Evolutionary conservation across 2,113 vertebrate species (phyloP).

Genomic region (Seriola dumerili): DNA sequence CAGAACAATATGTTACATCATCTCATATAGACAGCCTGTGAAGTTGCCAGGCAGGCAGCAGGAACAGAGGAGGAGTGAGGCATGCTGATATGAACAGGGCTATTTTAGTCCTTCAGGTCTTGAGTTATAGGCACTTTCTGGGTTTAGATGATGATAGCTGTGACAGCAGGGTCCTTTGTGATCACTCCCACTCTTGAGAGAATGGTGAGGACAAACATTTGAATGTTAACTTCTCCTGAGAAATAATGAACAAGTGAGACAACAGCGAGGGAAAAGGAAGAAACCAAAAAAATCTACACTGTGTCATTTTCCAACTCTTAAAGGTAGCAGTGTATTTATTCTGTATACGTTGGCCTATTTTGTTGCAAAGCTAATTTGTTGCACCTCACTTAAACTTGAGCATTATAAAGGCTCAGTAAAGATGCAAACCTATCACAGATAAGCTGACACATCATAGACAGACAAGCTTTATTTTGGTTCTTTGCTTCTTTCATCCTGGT

Average conservation of each 20-base stretch:
- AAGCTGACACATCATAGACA: no score
- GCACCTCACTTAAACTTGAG: background rate
- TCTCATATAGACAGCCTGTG: conserved; percentile 52
- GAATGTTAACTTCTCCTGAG: conserved; percentile 20
- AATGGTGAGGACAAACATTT: conserved; percentile 45
- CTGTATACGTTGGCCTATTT: background rate
- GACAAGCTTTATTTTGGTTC: no score
- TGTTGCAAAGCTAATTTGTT: background rate
- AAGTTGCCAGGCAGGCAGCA: conserved; percentile 74
- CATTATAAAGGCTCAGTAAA: background rate
- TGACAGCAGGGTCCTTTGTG: conserved; percentile 51
- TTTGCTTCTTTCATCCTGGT: background rate
- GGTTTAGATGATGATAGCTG: conserved; percentile 67
- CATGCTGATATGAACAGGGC: conserved; percentile 73
- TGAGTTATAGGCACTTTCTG: conserved; percentile 65
- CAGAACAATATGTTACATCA: conserved; percentile 68
- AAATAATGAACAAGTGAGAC: conserved; percentile 23
- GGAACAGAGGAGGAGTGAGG: conserved; percentile 67
- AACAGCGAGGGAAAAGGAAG: background rate
- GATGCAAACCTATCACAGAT: background rate
- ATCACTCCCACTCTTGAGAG: conserved; percentile 28
- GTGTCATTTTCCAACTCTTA: background rate
- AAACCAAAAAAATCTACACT: background rate
- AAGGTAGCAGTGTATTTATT: background rate
- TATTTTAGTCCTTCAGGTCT: conserved; percentile 80